These are phyloP conservation scores for Gobiocypris rarus DNA, from an alignment of 2,113 vertebrate species.

Conservation along the genomic window DNA sequence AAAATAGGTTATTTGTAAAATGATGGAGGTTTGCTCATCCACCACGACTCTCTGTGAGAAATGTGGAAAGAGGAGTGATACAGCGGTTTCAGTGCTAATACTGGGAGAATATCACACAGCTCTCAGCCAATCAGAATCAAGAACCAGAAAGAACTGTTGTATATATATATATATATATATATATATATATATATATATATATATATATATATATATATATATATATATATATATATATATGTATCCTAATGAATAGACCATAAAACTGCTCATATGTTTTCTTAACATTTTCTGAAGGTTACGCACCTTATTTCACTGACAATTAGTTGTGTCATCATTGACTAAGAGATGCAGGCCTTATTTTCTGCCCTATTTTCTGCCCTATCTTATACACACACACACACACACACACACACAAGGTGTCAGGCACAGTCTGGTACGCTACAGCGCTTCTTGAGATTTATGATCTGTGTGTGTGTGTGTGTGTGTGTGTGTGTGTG, in stretches of 20 bases:
- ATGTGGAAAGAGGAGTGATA: too few species aligned
- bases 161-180: too few species aligned
- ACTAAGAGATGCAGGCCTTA: background rate
- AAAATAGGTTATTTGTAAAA: too few species aligned
- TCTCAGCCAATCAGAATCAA: too few species aligned
- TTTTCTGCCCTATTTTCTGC: background rate
- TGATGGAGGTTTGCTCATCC: too few species aligned
- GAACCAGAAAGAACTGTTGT: too few species aligned
- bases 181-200: too few species aligned
- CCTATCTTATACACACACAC: background rate
- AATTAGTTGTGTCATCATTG: background rate
- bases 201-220: too few species aligned
- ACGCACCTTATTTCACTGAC: background rate
- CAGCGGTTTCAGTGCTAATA: too few species aligned
- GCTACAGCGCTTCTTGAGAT: background rate
- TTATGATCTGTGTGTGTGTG: constrained; percentile 15
- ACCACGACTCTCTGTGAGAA: too few species aligned
- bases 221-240: too few species aligned
- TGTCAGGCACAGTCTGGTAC: constrained; percentile 72
- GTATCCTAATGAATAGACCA: background rate
- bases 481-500: constrained; percentile 57
- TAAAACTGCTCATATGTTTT: background rate
- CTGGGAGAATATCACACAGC: too few species aligned
- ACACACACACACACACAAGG: background rate
- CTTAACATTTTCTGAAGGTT: background rate